A percentile compares a stretch with the other conserved stretches of the same genome.
Conservation (phyloP, 1,140 invertebrate species). For the Triops longicaudatus region DNA sequence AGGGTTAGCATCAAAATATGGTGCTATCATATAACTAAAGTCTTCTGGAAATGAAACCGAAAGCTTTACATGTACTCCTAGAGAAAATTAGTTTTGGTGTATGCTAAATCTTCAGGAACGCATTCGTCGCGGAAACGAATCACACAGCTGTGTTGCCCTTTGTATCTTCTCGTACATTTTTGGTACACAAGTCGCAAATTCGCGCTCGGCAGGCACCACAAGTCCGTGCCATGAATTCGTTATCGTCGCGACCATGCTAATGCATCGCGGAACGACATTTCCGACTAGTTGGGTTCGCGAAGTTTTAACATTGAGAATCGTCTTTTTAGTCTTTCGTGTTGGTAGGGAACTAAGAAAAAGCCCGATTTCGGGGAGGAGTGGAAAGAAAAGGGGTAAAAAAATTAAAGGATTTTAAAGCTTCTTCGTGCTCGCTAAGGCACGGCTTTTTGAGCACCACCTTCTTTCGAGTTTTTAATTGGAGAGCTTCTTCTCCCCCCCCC, state of each 20-base stretch:
- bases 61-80: too few relatives aligned
- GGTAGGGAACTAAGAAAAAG: background rate
- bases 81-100: too few relatives aligned
- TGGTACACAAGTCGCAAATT: too few relatives aligned
- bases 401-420: background rate
- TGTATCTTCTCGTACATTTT: too few relatives aligned
- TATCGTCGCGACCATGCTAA: constrained; percentile 2
- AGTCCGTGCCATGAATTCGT: background rate
- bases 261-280: constrained; percentile 9
- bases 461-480: constrained; percentile 12
- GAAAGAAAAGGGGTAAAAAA: background rate
- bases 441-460: background rate
- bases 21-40: too few relatives aligned
- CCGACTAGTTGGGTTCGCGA: background rate
- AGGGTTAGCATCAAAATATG: too few relatives aligned
- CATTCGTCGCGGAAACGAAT: too few relatives aligned
- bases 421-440: background rate
- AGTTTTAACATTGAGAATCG: background rate
- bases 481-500: background rate
- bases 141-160: too few relatives aligned
- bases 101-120: too few relatives aligned
- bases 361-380: background rate
- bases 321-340: background rate
- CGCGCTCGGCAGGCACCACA: too few relatives aligned
- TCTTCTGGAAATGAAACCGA: too few relatives aligned